Evolutionary conservation across 2,797 vertebrate genomes (phyloP), one percentile per base, ranked within the genome.

Genomic region (Lithobates sylvaticus): DNA sequence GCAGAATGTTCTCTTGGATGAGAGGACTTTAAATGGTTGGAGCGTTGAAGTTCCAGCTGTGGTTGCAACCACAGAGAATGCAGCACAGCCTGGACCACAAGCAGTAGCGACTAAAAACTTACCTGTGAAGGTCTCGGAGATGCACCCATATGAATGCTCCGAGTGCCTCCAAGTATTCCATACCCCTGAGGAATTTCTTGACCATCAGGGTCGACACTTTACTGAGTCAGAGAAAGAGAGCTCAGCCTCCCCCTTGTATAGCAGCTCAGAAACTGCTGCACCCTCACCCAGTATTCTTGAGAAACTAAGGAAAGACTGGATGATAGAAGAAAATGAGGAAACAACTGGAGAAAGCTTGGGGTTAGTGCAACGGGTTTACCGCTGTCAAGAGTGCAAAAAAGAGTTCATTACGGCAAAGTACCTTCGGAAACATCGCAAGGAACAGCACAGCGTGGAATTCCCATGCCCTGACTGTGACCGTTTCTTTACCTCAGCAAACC

Each of bases 121-220:
- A 7, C 16, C 85, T 3, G 21, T 27, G 7, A 58, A 90, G 65
- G 80, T 89, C 26, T 81, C 72, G 39, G 29, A 78, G 54, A 93
- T 96, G 91, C 96, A 97, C 84, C 96, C 97, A 0, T 98, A 98
- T 0, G 97, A 98, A 87, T 98, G 97, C 91, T 97, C 97, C 0
- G 97, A 98, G 90, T 98, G 97, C 83, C 94, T 94, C 72, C 91
- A 96, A 71, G 94, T 97, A 58, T 97, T 97, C 90, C 94, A 94
- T 73, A 97, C 96, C 0, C 97, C 97, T 0, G 97, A 98, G 88
- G 97, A 97, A 88, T 97, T 97, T 89, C 94, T 98, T 65, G 96
- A 97, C 84, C 97, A 98, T 91, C 97, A 98, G 88, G 96, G 97
- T 2, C 96, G 96, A 89, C 97, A 98, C 92, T 97, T 97, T 88